Conservation (phyloP, 2,113 vertebrate genomes). For the Otocyon megalotis region DNA sequence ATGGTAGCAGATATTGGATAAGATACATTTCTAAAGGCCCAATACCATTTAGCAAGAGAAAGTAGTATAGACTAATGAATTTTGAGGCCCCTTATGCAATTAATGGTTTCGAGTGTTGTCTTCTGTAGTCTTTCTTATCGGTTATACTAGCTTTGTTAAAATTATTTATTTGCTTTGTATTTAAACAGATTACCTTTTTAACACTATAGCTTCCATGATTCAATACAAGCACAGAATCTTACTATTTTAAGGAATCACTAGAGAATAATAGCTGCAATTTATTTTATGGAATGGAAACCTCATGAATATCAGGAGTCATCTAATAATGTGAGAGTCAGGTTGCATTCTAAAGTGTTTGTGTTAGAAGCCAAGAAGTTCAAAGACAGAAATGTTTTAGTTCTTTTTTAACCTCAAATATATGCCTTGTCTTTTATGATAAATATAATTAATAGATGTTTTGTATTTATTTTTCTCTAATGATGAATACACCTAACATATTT, state of each 20-base stretch:
- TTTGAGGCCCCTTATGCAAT: conserved; percentile 80
- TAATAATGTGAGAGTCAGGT: not conserved
- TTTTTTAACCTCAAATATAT: not conserved
- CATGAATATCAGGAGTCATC: conserved; percentile 6
- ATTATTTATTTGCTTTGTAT: conserved; percentile 70
- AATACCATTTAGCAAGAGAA: conserved; percentile 76
- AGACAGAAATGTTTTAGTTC: not conserved
- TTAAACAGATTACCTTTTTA: conserved; percentile 73
- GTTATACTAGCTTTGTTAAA: conserved; percentile 71
- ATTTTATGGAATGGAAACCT: conserved; percentile 72
- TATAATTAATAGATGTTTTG: not conserved
- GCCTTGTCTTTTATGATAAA: not conserved
- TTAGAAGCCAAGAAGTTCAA: not conserved
- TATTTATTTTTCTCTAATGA: not conserved
- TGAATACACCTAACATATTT: not conserved
- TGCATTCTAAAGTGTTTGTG: conserved; percentile 24
- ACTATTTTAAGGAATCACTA: conserved; percentile 63
- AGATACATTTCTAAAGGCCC: conserved; percentile 81
- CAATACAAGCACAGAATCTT: conserved; percentile 30
- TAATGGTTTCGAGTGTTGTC: conserved; percentile 74
- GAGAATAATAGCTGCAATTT: conserved; percentile 47
- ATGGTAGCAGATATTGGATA: conserved; percentile 77
- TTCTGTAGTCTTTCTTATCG: conserved; percentile 70
- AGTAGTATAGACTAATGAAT: conserved; percentile 76
- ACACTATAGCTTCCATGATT: not conserved